Base-by-base conservation (phyloP, 2,113 vertebrate species). In the Myodes glareolus region DNA sequence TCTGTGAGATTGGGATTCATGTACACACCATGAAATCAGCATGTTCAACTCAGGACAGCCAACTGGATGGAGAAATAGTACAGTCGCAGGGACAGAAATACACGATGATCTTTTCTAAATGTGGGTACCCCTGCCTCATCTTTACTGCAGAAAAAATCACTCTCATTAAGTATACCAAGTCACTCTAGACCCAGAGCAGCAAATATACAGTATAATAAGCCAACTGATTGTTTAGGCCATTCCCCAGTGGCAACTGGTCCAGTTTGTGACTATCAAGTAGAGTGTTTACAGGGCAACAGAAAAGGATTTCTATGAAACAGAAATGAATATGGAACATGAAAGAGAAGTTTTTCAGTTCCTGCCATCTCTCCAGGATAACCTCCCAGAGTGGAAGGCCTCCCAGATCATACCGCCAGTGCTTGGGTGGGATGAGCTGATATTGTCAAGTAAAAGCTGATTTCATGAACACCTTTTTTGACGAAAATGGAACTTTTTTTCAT, bases 281-380 rank as follows among this genome's bases (percentile, higher is more conserved):
- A 72, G 88, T n/a, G 19, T 45, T 65, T 78, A 29, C 2, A 14
- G 58, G 67, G 2, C 63, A 42, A 70, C 8, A 27, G 55, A 95
- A 12, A 94, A 58, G 14, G 17, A 19, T 4, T 52, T 47, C 75
- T 85, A 63, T 65, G 19, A 61, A n/a, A 42, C 67, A n/a, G 76
- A 94, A 88, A 47, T 86, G 16, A 88, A 97, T 80, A 36, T 68
- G 23, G 75, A 96, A 76, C 14, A 33, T 63, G 63, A 92, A 94
- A 92, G 4, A 5, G 8, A 85, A 5, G 31, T 77, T 61, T 73
- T 70, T 82, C 39, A 10, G 31, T 73, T 3, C 27, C 61, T 33
- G 9, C 4, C 12, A 0, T 63, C 55, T 80, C n/a, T 39, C 1
- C 11, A 80, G 36, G 45, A 19, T 67, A 29, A 23, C 68, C 27